Percentiles rank a stretch among this genome's conserved stretches.
phyloP scores from a whole-genome alignment of 2,888 invertebrate species.

The Andrena fulva region DNA sequence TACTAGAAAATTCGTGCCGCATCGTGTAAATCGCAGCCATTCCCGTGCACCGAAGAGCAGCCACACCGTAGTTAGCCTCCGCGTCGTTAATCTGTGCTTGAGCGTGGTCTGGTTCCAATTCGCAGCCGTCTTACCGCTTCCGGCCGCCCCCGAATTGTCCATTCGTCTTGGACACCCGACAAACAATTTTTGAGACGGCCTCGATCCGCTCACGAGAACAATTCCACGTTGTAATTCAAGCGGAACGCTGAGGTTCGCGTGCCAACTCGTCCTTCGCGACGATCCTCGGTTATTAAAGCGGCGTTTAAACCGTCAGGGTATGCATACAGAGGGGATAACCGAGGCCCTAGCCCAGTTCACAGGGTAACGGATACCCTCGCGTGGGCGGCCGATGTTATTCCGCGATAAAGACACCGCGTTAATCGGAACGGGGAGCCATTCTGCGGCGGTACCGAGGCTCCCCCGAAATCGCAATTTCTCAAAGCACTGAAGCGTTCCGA shows the following conservation, averaged over 20 bases:
- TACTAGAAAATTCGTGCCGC: neutral
- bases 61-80: slow-evolving; percentile 3
- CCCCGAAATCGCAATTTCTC: neutral
- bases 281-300: slow-evolving; percentile 67
- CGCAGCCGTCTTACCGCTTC: neutral
- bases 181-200: slow-evolving; percentile 40
- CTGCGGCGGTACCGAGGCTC: neutral
- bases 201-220: slow-evolving; percentile 35
- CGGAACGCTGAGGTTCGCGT: slow-evolving; percentile 65
- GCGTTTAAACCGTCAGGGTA: slow-evolving; percentile 53
- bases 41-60: neutral
- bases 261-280: slow-evolving; percentile 71
- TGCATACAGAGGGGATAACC: slow-evolving; percentile 35
- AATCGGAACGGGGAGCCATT: slow-evolving; percentile 1
- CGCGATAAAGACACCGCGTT: slow-evolving; percentile 37
- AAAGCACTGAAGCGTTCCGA: neutral
- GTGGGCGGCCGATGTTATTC: slow-evolving; percentile 26
- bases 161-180: slow-evolving; percentile 31
- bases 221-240: slow-evolving; percentile 62
- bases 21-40: slow-evolving; percentile 6
- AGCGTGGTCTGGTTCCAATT: neutral
- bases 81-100: neutral
- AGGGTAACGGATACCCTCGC: slow-evolving; percentile 39
- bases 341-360: slow-evolving; percentile 70
- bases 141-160: slow-evolving; percentile 22